phyloP scores from a whole-genome alignment of 2,113 vertebrate genomes.

The Scomber colias region DNA sequence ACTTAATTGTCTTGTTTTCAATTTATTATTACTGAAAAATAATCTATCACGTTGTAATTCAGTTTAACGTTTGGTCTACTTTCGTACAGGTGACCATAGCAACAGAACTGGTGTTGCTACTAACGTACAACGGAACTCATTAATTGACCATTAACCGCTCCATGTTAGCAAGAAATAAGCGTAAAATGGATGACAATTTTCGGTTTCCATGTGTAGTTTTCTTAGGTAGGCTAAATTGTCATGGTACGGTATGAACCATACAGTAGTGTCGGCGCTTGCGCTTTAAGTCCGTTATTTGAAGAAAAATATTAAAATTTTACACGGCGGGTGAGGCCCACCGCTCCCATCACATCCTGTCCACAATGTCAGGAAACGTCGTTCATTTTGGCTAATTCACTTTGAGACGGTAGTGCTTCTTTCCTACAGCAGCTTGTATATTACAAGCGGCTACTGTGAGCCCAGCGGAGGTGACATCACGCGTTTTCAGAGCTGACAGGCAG shows the following conservation, averaged over 20 bases:
- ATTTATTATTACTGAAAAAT: too few relatives aligned
- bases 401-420: neutral
- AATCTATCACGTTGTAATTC: too few relatives aligned
- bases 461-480: conserved; percentile 79
- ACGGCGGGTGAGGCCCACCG: neutral
- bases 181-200: too few relatives aligned
- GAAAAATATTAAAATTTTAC: neutral
- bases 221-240: too few relatives aligned
- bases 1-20: too few relatives aligned
- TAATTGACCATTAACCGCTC: neutral
- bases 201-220: neutral
- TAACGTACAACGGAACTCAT: conserved; percentile 7
- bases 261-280: neutral
- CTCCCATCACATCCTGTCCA: neutral
- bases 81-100: neutral
- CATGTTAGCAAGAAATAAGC: too few relatives aligned
- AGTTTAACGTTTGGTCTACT: too few relatives aligned
- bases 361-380: too few relatives aligned
- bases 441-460: neutral
- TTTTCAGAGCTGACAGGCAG: conserved; percentile 35
- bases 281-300: too few relatives aligned
- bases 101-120: neutral
- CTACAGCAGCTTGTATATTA: conserved; percentile 21
- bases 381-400: neutral
- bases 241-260: neutral